A percentile compares a stretch with the other conserved stretches of the same genome.
Evolutionary conservation across 2,113 vertebrate species (phyloP).

Genomic region (Zosterops lateralis): DNA sequence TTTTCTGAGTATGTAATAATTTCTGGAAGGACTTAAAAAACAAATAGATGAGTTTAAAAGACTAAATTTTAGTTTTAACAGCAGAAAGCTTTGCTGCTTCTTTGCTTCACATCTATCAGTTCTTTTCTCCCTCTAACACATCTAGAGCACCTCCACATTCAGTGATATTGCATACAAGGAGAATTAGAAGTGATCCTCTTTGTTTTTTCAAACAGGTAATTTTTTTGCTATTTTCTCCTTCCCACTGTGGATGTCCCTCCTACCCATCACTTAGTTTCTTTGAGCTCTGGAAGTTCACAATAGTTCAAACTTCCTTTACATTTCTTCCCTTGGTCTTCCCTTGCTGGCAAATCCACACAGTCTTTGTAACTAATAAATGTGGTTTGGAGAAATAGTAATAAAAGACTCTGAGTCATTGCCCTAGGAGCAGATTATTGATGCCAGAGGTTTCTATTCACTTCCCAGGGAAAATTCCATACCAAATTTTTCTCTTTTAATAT

Average conservation of each 20-base stretch:
- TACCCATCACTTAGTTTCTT: neutral
- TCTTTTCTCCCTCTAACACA: neutral
- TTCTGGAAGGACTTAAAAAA: neutral
- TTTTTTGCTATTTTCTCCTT: neutral
- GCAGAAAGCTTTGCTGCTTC: neutral
- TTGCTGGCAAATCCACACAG: neutral
- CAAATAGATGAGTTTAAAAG: neutral
- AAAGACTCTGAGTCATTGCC: neutral
- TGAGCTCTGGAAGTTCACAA: neutral
- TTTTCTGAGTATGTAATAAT: neutral
- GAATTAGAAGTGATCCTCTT: neutral
- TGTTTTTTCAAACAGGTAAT: neutral
- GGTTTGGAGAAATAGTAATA: neutral
- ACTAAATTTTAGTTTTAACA: neutral
- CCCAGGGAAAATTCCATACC: neutral
- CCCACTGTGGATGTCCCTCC: neutral
- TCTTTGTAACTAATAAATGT: neutral
- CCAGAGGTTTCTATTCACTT: neutral
- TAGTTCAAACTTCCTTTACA: neutral
- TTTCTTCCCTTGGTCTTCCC: neutral
- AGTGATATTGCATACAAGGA: neutral
- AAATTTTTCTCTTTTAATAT: neutral
- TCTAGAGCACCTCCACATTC: neutral
- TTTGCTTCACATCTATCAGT: neutral
- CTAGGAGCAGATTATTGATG: neutral